Evolutionary conservation across 92 coral and sea anemone species (phyloP), one percentile per base, ranked within the genome.

Genomic region (Porites divaricata): DNA sequence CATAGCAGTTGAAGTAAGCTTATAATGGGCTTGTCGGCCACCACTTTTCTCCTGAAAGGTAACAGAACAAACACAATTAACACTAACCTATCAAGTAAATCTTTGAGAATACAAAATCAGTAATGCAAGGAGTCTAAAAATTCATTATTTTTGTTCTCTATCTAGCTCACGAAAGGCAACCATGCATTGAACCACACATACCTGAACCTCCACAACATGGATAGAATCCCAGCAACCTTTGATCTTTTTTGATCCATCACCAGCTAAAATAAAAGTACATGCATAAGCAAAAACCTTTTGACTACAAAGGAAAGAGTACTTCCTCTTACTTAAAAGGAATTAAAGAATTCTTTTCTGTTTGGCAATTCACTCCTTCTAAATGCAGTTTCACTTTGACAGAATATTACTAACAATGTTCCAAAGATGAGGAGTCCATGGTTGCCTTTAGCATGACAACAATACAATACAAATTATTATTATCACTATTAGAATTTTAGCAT

Each of bases 141-240:
- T 15, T 8, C 16, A 54, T 12, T 8, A 2, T 54, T 13, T 13
- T 4, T 2, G 10, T 11, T 54, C 0, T 11, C 2, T 54, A 11
- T 2, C 59, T 54, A 15, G 14, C 59, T 11, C 14, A 15, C 10
- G 17, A 1, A 54, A 15, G 59, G 12, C 59, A 54, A 35, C 45
- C 4, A 35, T n/a, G n/a, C n/a, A n/a, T 51, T 8, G 56, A 2
- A 15, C 4, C 21, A 35, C 23, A 50, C 22, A 64, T 90, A 94
- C 99, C 95, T 96, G 99, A 21, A 96, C 99, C 92, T 96, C 99
- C 77, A 96, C 96, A 52, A 96, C 99, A 85, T 96, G 99, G 49
- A 96, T 96, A 19, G 99, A 96, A 72, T 96, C 99, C 99, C 99
- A 96, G 86, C 99, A 96, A 0, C 99, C 99, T 81, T 89, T 92